Evolutionary conservation across 2,113 vertebrate species (phyloP), one percentile per base, ranked within the genome.

Genomic region (Serinus canaria): DNA sequence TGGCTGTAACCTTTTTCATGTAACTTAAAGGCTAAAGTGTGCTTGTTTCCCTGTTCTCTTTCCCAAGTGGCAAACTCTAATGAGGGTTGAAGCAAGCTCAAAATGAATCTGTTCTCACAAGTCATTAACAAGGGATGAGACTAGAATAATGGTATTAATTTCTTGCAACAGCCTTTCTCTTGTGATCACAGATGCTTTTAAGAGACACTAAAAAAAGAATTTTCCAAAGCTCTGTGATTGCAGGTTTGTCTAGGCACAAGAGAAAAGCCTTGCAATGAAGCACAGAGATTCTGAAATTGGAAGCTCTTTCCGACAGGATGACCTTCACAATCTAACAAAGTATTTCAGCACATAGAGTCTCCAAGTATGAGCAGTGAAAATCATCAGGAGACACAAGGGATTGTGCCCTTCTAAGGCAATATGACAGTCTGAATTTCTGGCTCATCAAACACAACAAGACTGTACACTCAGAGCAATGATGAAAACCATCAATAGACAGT

Each of bases 1-100:
- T 82, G 47, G 35, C 60, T 83, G n/a, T 79, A 75, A 95, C 41
- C n/a, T 87, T 96, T 95, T 86, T 55, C 6, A 5, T 82, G 55
- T 90, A 94, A 89, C 63, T 93, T 92, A 84, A 90, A 92, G 49
- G 53, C 43, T 87, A 68, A 90, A 94, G 62, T 59, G 20, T 62
- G 43, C 58, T 76, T 82, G 56, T 82, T 91, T 82, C 43, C 52
- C 30, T n/a, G 22, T 91, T 94, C 37, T 41, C 22, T 56, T 50
- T 94, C 87, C 79, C 63, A 94, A 11, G 3, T 84, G 89, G 52
- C 44, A 87, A 84, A 78, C 17, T 88, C 69, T 75, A 87, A 85
- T 67, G 91, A 94, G 56, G 25, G 47, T 30, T 78, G 46, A 85
- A 89, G 59, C 39, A 22, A 81, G 41, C 24, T 69, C n/a, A 87